Evolutionary conservation across 2,797 vertebrate species (phyloP).

Genomic region (Apogon hyalosoma): DNA sequence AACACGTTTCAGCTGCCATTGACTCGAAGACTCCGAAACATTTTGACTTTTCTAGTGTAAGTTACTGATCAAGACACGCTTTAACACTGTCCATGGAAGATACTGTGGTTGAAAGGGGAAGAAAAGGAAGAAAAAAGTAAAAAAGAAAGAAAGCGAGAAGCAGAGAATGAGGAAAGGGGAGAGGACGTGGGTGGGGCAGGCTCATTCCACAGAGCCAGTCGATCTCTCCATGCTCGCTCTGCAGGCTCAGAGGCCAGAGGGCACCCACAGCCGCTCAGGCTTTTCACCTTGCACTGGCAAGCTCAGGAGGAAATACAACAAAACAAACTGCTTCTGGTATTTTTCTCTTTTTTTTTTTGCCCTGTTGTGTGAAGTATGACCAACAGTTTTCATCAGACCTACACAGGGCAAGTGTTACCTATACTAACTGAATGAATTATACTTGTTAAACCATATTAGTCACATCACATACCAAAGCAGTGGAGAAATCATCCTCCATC

Average conservation of each 20-base stretch:
- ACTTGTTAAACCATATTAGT: neutral
- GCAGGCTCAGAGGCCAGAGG: slow-evolving; percentile 42
- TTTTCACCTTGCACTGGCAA: slow-evolving; percentile 38
- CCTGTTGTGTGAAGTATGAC: slow-evolving; percentile 2
- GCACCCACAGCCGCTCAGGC: slow-evolving; percentile 34
- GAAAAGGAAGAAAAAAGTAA: slow-evolving; percentile 1
- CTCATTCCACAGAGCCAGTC: slow-evolving; percentile 48
- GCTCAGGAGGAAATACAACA: slow-evolving; percentile 1
- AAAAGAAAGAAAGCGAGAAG: neutral
- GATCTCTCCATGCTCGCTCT: slow-evolving; percentile 33
- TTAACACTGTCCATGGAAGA: neutral
- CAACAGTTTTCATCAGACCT: slow-evolving; percentile 23
- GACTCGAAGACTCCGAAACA: neutral
- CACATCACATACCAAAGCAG: too few relatives aligned
- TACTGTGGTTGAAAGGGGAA: slow-evolving; percentile 4
- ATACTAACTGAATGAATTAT: neutral
- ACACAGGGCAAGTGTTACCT: neutral
- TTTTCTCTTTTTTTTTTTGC: slow-evolving; percentile 10
- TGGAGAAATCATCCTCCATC: too few relatives aligned
- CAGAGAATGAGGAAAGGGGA: slow-evolving; percentile 19
- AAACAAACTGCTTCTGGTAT: neutral
- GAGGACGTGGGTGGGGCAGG: slow-evolving; percentile 51
- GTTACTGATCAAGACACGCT: neutral
- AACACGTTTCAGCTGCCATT: neutral
- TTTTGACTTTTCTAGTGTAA: neutral